Base-by-base conservation (phyloP, 2,797 vertebrate species). In the Pseudochromis fuscus region DNA sequence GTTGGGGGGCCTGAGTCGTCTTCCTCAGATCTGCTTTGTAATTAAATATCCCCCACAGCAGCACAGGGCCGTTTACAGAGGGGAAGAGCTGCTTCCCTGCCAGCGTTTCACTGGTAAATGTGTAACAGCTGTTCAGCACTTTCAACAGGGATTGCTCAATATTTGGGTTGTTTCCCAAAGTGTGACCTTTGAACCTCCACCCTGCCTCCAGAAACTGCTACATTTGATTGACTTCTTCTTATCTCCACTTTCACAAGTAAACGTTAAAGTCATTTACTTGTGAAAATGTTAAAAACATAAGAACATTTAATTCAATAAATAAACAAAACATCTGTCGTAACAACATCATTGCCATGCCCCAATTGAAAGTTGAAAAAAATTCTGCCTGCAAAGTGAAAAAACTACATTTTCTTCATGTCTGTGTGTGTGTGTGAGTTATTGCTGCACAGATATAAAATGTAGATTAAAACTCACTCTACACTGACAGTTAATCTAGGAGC, bases 91-190 rank as follows among this genome's bases (percentile, higher is more conserved):
- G 72, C 75, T 69, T 77, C 71, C 67, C 55, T 28, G 53, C 67
- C 53, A 66, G 21, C 37, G 49, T n/a, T 67, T 66, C 31, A 69
- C 83, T 77, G 82, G 77, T 91, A 88, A 92, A 93, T 91, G 89
- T 91, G 82, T 89, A 88, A 89, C 89, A 89, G 87, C 82, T 83
- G 84, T 79, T 85, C 77, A 60, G 83, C 67, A 79, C 83, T 89
- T 89, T 89, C 38, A 84, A 82, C 65, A 67, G 38, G 52, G 25
- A 70, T 89, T 80, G 77, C 85, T 83, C 87, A 90, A 90, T 85
- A 72, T 79, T 77, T 80, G 76, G 84, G 79, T 88, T 81, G 72
- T 87, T 85, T 87, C 84, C 74, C 68, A 77, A 75, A 84, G 71
- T 55, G 27, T 11, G 45, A 77, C 74, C 72, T 81, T 77, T 90